Conservation (phyloP, 2,888 invertebrate species). For the Diaphora mendica region DNA sequence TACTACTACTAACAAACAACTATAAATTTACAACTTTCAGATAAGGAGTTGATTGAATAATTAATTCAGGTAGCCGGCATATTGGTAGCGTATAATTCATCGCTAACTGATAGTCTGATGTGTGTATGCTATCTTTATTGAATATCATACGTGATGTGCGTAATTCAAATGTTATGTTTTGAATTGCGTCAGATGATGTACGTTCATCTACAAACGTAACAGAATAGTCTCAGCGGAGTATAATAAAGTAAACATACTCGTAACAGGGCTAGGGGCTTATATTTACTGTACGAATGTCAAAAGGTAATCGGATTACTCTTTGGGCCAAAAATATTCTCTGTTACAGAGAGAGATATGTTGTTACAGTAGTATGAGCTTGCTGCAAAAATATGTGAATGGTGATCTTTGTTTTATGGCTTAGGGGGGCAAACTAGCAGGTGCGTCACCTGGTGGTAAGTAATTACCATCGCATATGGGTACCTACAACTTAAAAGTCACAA, state of each 20-base stretch:
- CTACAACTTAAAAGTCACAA: too few relatives aligned
- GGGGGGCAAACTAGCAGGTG: too few relatives aligned
- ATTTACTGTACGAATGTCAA: not conserved
- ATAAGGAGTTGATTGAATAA: conserved; percentile 4
- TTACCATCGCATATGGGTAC: too few relatives aligned
- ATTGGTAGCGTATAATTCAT: not conserved
- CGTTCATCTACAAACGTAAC: conserved; percentile 11
- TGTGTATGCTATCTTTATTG: not conserved
- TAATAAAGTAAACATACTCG: conserved; percentile 11
- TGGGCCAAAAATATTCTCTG: not conserved
- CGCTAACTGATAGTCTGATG: conserved; percentile 3
- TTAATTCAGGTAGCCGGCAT: not conserved
- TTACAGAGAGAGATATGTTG: not conserved
- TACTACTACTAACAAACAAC: not conserved
- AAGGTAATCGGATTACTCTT: not conserved
- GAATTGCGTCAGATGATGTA: conserved; percentile 26
- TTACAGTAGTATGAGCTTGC: not conserved
- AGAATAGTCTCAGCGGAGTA: not conserved
- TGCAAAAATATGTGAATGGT: too few relatives aligned
- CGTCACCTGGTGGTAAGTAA: too few relatives aligned
- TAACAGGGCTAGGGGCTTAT: not conserved
- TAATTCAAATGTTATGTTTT: conserved; percentile 30
- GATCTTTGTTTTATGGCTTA: too few relatives aligned
- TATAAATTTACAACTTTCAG: not conserved
- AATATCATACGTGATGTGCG: conserved; percentile 22